Base-by-base conservation (phyloP, 2,888 invertebrate species). In the Norana najaformis region DNA sequence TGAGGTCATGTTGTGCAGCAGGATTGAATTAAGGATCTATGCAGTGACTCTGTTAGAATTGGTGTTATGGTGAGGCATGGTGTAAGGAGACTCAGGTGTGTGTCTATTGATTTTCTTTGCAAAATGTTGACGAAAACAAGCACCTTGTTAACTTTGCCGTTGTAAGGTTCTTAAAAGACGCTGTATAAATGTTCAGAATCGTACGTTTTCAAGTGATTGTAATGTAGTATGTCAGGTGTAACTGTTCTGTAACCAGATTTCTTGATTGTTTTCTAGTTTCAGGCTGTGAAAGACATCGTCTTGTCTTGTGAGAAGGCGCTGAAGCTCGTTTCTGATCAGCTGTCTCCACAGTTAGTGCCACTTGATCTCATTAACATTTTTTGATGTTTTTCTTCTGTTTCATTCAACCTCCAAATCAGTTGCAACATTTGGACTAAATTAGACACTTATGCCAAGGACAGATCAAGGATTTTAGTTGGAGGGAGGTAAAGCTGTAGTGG, bases 251-350 rank as follows among this genome's bases (percentile, higher is more conserved):
- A n/a, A 69, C n/a, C 11, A n/a, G n/a, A n/a, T 30, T 69, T 13
- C 8, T 8, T 69, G 69, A 8, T 69, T 69, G 69, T 88, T 82
- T 89, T 89, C 39, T 91, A 94, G 95, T 93, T 95, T 90, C 94
- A 95, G 90, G 94, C 95, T 90, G 97, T 98, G 91, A 98, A 99
- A 95, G 97, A 97, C 93, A 97, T 97, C 92, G 98, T 99, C 30
- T 97, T 97, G 11, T 97, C 98, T 94, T 97, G 98, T 35, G 99
- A 99, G 95, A 97, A 97, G 92, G 98, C 98, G 53, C 96, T 99
- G 92, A 99, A 99, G 95, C 96, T 97, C 93, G 98, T 99, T 8
- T 98, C 98, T 0, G 99, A 99, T 89, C 37, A 38, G n/a, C 69
- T 89, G 0, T 39, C 83, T 37, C 82, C 47, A 83, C 38, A 89